These are phyloP conservation scores for Saturnia pavonia DNA, from an alignment of 2,888 invertebrate genomes.

Conservation along the genomic window DNA sequence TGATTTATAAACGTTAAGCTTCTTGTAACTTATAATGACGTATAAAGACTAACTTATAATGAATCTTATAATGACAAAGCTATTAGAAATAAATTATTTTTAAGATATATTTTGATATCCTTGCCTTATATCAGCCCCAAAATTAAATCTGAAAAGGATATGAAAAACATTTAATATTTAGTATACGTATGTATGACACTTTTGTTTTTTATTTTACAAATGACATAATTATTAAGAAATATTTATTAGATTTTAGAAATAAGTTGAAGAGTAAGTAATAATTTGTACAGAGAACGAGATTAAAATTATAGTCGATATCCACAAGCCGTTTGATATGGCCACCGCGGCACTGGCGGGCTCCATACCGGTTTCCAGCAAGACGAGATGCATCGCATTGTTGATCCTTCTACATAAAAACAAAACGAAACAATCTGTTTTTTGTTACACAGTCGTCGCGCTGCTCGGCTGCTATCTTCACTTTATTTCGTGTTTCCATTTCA, in stretches of 20 bases:
- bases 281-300: slow-evolving; percentile 42
- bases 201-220: not conserved
- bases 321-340: slow-evolving; percentile 61
- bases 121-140: no score
- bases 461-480: slow-evolving; percentile 46
- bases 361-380: slow-evolving; percentile 73
- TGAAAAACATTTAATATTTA: no score
- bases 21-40: not conserved
- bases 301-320: slow-evolving; percentile 63
- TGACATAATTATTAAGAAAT: not conserved
- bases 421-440: slow-evolving; percentile 68
- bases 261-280: slow-evolving; percentile 4
- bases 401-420: slow-evolving; percentile 74
- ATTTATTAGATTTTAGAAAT: not conserved
- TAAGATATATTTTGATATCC: no score
- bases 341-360: slow-evolving; percentile 56
- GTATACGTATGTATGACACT: not conserved
- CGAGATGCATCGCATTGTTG: slow-evolving; percentile 69
- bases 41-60: no score
- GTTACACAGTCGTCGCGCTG: slow-evolving; percentile 41
- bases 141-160: no score
- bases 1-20: not conserved
- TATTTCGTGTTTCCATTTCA: slow-evolving; percentile 40
- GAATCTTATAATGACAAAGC: not conserved
- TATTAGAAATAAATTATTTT: not conserved